phyloP scores from a whole-genome alignment of 2,888 invertebrate genomes.

The Hedychridium roseum region DNA sequence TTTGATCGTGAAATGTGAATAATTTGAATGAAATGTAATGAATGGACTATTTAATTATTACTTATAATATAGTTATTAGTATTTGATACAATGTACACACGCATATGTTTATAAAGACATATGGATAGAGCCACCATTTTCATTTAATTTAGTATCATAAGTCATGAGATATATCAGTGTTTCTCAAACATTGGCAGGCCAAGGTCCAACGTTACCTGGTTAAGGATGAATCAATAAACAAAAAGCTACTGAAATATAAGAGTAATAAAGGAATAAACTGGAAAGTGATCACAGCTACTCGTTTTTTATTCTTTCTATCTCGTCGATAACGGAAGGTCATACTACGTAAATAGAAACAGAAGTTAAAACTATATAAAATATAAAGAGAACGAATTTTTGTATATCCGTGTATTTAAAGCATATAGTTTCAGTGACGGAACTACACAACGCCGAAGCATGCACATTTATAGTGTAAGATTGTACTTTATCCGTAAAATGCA shows the following conservation, averaged over 20 bases:
- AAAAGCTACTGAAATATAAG: constrained; percentile 29
- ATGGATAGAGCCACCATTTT: constrained; percentile 53
- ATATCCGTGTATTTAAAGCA: constrained; percentile 52
- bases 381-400: constrained; percentile 36
- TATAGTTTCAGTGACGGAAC: constrained; percentile 48
- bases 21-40: too few relatives aligned
- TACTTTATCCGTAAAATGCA: constrained; percentile 46
- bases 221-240: constrained; percentile 30
- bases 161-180: constrained; percentile 52
- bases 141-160: constrained; percentile 30
- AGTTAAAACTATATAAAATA: constrained; percentile 12
- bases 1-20: too few relatives aligned
- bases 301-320: constrained; percentile 34
- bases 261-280: constrained; percentile 19
- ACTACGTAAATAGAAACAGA: constrained; percentile 33
- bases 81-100: too few relatives aligned
- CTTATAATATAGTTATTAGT: constrained; percentile 17
- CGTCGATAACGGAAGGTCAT: constrained; percentile 36
- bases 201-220: constrained; percentile 28
- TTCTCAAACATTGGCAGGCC: constrained; percentile 54
- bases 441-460: constrained; percentile 58
- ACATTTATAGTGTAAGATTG: constrained; percentile 49
- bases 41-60: constrained; percentile 15
- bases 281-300: constrained; percentile 44
- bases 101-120: constrained; percentile 30